phyloP scores from a whole-genome alignment of 2,113 vertebrate genomes.

The Ophiodon elongatus region DNA sequence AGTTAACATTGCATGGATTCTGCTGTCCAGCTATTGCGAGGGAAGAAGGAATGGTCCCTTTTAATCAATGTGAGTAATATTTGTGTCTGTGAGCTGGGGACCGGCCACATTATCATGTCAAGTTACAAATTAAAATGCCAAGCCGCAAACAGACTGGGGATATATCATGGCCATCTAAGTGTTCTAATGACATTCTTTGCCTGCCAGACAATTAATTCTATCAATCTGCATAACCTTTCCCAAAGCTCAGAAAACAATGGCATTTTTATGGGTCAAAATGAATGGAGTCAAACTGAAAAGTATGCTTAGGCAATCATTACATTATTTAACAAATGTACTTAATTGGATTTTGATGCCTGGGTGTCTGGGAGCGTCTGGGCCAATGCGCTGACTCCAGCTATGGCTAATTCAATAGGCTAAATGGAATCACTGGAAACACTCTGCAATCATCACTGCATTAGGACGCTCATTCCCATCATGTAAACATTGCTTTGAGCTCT shows the following conservation, averaged over 20 bases:
- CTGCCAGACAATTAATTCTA: slow-evolving; percentile 85
- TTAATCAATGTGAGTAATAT: slow-evolving; percentile 85
- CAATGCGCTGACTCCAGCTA: slow-evolving; percentile 77
- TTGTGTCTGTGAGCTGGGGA: slow-evolving; percentile 75
- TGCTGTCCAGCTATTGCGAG: slow-evolving; percentile 60
- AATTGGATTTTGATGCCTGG: slow-evolving; percentile 84
- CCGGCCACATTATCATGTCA: slow-evolving; percentile 84
- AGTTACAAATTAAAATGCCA: slow-evolving; percentile 87
- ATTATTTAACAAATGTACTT: slow-evolving; percentile 86
- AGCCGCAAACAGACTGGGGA: slow-evolving; percentile 81
- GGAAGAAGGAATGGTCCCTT: slow-evolving; percentile 71
- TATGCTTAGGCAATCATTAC: slow-evolving; percentile 84
- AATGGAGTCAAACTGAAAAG: slow-evolving; percentile 81
- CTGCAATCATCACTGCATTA: slow-evolving; percentile 85
- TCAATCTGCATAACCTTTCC: slow-evolving; percentile 87
- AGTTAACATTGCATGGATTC: slow-evolving; percentile 68
- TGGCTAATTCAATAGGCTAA: slow-evolving; percentile 87
- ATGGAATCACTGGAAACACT: slow-evolving; percentile 85
- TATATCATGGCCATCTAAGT: slow-evolving; percentile 84
- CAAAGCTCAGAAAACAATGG: slow-evolving; percentile 81
- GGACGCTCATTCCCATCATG: slow-evolving; percentile 77
- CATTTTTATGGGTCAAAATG: slow-evolving; percentile 84
- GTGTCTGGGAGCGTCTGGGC: slow-evolving; percentile 70
- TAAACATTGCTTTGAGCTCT: slow-evolving; percentile 81
- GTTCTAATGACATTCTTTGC: slow-evolving; percentile 85